These are phyloP conservation scores for Apoda limacodes DNA, from an alignment of 2,888 invertebrate genomes.

Conservation along the genomic window DNA sequence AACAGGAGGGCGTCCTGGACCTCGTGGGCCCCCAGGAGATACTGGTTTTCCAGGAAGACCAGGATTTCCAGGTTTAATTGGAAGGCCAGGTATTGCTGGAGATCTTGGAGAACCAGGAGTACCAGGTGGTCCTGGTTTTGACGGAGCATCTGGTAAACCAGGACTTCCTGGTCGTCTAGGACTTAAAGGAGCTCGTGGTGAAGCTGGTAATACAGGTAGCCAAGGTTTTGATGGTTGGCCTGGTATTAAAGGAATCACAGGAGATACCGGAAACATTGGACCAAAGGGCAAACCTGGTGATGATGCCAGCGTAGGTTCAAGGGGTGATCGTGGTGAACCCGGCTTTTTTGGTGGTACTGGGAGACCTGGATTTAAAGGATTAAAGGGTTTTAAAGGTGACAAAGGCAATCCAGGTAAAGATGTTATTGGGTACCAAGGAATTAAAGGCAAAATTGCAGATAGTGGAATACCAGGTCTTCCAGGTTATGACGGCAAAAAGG, in stretches of 20 bases:
- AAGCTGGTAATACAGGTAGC: conserved; percentile 29
- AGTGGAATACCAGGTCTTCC: conserved; percentile 60
- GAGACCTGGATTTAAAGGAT: conserved; percentile 35
- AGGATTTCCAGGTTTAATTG: conserved; percentile 51
- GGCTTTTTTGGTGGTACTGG: conserved; percentile 35
- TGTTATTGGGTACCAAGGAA: conserved; percentile 64
- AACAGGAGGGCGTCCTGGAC: conserved; percentile 52
- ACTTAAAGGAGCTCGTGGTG: conserved; percentile 33
- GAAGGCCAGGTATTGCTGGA: conserved; percentile 38
- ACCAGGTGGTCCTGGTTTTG: conserved; percentile 66
- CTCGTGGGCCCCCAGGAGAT: conserved; percentile 43
- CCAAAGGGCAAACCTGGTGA: conserved; percentile 70
- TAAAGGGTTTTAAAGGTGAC: conserved; percentile 65
- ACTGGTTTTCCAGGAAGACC: conserved; percentile 42
- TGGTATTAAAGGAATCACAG: conserved; percentile 56
- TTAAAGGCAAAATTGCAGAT: conserved; percentile 72
- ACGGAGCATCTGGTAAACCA: conserved; percentile 79
- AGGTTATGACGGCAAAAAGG: conserved; percentile 64
- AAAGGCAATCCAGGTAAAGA: conserved; percentile 69
- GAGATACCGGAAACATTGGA: conserved; percentile 67
- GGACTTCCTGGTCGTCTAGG: conserved; percentile 55
- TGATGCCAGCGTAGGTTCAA: conserved; percentile 68
- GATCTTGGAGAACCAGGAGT: conserved; percentile 50
- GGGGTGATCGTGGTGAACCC: conserved; percentile 62
- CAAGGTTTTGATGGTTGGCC: conserved; percentile 35